These are phyloP conservation scores for Ashinkailepas kermadecensis DNA, from an alignment of 2,888 invertebrate genomes.

Conservation along the genomic window DNA sequence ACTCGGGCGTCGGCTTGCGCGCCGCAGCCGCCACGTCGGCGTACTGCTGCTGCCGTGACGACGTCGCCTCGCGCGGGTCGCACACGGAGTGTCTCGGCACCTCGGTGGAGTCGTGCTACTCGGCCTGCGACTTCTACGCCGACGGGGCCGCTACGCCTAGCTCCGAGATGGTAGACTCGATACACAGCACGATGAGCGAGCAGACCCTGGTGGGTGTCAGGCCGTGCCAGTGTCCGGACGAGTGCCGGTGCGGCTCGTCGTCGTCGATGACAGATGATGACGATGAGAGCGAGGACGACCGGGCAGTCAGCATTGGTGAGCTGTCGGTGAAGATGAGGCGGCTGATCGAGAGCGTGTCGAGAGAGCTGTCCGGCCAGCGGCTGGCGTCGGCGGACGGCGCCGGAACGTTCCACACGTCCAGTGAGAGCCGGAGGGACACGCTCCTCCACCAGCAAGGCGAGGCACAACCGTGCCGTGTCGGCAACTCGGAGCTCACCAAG, in stretches of 20 bases:
- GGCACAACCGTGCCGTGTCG: neutral
- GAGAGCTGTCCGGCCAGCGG: neutral
- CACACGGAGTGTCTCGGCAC: neutral
- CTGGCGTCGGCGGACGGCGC: neutral
- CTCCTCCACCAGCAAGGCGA: neutral
- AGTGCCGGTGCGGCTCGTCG: neutral
- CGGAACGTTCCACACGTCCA: neutral
- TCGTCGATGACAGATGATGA: too few species aligned
- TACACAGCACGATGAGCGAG: neutral
- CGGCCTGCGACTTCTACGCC: neutral
- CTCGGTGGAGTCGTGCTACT: constrained; percentile 13
- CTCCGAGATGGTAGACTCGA: neutral
- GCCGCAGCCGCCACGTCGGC: too few species aligned
- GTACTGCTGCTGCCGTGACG: neutral
- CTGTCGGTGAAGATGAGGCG: neutral
- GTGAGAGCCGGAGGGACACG: neutral
- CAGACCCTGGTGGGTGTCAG: neutral
- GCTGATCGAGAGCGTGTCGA: neutral
- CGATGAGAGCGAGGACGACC: neutral
- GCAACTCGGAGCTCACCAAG: neutral
- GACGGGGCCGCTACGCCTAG: neutral
- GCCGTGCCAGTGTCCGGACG: neutral
- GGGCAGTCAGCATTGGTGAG: neutral
- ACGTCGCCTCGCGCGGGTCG: neutral
- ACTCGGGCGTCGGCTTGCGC: too few species aligned